These are phyloP conservation scores for Eudasyphora cyanicolor DNA, from an alignment of 2,888 invertebrate species.

Conservation along the genomic window DNA sequence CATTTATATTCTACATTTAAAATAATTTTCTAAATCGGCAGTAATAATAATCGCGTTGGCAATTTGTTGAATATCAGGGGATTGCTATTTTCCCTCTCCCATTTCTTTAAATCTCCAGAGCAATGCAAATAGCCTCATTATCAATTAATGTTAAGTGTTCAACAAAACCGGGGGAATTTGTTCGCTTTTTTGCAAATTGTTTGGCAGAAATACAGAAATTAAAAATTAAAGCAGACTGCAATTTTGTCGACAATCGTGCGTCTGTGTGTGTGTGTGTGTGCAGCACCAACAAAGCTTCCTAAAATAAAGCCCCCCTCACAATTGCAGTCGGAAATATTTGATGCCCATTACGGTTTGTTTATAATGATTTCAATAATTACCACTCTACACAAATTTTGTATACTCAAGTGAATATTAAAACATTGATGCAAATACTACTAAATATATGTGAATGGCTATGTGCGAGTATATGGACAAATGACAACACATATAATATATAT, in stretches of 20 bases:
- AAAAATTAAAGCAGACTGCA: neutral
- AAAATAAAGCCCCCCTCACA: neutral
- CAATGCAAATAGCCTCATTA: slow-evolving; percentile 1
- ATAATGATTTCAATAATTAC: slow-evolving; percentile 12
- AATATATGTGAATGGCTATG: no score
- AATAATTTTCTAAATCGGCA: slow-evolving; percentile 12
- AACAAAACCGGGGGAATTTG: no score
- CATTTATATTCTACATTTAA: neutral
- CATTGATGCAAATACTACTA: neutral
- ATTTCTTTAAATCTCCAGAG: slow-evolving; percentile 6
- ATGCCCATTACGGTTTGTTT: neutral
- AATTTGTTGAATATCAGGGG: neutral
- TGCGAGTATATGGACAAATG: no score
- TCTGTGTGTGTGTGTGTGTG: neutral
- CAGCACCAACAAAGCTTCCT: neutral
- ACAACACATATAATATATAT: no score
- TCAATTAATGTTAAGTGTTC: slow-evolving; percentile 5
- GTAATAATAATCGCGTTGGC: neutral
- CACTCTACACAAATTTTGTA: neutral
- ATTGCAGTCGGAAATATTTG: neutral
- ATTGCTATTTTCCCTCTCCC: neutral
- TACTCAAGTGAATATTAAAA: neutral
- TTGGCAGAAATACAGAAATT: neutral
- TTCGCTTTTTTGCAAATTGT: no score
- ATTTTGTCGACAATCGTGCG: neutral